A percentile compares a stretch with the other conserved stretches of the same genome.
Evolutionary conservation across 2,113 vertebrate species (phyloP).

Genomic region (Xiphias gladius): DNA sequence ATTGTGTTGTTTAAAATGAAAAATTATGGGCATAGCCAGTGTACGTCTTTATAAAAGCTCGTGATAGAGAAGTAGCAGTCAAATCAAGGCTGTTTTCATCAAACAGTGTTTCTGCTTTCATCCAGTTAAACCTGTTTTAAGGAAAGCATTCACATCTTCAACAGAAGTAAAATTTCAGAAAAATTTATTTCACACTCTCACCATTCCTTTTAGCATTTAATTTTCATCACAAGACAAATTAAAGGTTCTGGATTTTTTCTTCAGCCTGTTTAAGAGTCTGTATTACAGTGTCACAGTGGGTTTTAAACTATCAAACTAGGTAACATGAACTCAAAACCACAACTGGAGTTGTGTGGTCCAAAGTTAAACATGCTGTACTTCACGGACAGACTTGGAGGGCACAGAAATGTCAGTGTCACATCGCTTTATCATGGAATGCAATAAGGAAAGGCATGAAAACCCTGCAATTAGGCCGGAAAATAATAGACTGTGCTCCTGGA

Average conservation of each 20-base stretch:
- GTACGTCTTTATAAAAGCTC: neutral
- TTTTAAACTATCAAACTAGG: neutral
- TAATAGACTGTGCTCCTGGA: conserved; percentile 68
- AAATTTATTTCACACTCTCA: neutral
- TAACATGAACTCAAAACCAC: neutral
- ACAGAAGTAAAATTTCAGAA: neutral
- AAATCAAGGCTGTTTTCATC: neutral
- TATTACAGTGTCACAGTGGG: neutral
- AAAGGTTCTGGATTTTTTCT: neutral
- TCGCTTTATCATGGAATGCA: conserved; percentile 58
- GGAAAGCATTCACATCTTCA: neutral
- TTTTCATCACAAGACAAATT: neutral
- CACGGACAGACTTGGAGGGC: conserved; percentile 39
- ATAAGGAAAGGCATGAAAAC: conserved; percentile 53
- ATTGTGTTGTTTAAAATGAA: neutral
- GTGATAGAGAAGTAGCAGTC: neutral
- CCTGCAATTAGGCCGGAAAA: conserved; percentile 66
- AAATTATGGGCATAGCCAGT: neutral
- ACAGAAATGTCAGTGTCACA: conserved; percentile 56
- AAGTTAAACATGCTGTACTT: conserved; percentile 35
- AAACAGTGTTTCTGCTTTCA: neutral
- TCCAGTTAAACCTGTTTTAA: neutral
- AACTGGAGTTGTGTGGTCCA: conserved; percentile 9
- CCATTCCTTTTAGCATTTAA: neutral
- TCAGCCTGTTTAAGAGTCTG: neutral